phyloP scores from a whole-genome alignment of 2,797 vertebrate genomes.

The Neopelma chrysocephalum region DNA sequence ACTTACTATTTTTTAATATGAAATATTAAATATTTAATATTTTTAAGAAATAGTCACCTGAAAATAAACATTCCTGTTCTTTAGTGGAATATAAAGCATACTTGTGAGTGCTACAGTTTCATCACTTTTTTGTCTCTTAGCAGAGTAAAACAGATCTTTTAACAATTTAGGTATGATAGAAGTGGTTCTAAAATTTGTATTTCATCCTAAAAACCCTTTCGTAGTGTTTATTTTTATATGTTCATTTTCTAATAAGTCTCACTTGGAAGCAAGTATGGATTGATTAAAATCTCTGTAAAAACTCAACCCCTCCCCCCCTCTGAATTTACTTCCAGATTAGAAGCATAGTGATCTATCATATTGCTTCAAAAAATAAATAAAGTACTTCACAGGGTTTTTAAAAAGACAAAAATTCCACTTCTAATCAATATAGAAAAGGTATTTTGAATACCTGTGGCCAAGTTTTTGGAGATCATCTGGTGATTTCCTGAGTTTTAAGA shows the following conservation, averaged over 20 bases:
- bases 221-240: not conserved
- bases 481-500: not conserved
- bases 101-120: not conserved
- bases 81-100: not conserved
- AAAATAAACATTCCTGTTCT: not conserved
- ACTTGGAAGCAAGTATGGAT: not conserved
- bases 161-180: not conserved
- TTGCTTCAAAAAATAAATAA: not conserved
- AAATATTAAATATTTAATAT: not conserved
- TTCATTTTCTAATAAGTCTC: not conserved
- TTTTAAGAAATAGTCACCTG: not conserved
- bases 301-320: rapidly evolving
- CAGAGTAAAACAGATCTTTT: not conserved
- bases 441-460: not conserved
- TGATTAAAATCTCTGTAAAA: not conserved
- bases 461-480: not conserved
- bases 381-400: not conserved
- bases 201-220: not conserved
- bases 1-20: not conserved
- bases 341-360: not conserved
- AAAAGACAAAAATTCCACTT: not conserved
- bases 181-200: not conserved
- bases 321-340: not conserved
- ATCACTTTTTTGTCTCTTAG: not conserved
- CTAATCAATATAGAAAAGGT: not conserved